A percentile compares a stretch with the other conserved stretches of the same genome.
These are phyloP conservation scores for Chymomyza costata DNA, from an alignment of 1,140 invertebrate species.

Conservation along the genomic window DNA sequence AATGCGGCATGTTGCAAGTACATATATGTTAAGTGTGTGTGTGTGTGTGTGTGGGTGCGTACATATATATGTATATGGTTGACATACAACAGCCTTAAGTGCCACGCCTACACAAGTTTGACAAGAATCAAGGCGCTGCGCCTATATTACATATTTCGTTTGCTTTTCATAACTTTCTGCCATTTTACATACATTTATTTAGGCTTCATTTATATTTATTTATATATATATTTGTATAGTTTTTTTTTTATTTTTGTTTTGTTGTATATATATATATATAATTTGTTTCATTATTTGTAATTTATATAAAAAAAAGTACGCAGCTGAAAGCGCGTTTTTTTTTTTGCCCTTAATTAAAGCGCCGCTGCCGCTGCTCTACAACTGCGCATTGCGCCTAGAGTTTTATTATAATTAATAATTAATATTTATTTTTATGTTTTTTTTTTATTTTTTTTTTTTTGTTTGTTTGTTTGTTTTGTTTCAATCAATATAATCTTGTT, in stretches of 20 bases:
- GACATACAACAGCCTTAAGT: too few species aligned
- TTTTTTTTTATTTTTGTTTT: too few species aligned
- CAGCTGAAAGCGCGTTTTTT: slow-evolving; percentile 14
- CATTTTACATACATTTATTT: slow-evolving; percentile 37
- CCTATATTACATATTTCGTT: slow-evolving; percentile 18
- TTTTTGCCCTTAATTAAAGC: not conserved
- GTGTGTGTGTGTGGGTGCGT: slow-evolving; percentile 5
- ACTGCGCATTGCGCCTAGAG: slow-evolving; percentile 15
- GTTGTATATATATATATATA: slow-evolving; percentile 8
- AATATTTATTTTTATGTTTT: slow-evolving; percentile 7
- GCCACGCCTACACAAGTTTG: too few species aligned
- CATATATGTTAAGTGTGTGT: not conserved
- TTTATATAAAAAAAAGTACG: slow-evolving; percentile 22
- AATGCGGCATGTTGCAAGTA: too few species aligned
- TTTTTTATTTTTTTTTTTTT: slow-evolving; percentile 9
- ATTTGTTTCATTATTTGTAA: too few species aligned
- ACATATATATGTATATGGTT: not conserved
- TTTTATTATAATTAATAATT: slow-evolving; percentile 27
- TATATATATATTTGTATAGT: not conserved
- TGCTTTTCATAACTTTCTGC: slow-evolving; percentile 23
- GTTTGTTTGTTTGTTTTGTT: slow-evolving; percentile 30
- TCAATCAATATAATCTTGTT: slow-evolving; percentile 14
- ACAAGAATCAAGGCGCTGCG: too few species aligned
- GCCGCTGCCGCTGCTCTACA: slow-evolving; percentile 16
- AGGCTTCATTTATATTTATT: not conserved